These are phyloP conservation scores for Atopsyche davidsoni DNA, from an alignment of 1,140 invertebrate genomes.

Conservation along the genomic window DNA sequence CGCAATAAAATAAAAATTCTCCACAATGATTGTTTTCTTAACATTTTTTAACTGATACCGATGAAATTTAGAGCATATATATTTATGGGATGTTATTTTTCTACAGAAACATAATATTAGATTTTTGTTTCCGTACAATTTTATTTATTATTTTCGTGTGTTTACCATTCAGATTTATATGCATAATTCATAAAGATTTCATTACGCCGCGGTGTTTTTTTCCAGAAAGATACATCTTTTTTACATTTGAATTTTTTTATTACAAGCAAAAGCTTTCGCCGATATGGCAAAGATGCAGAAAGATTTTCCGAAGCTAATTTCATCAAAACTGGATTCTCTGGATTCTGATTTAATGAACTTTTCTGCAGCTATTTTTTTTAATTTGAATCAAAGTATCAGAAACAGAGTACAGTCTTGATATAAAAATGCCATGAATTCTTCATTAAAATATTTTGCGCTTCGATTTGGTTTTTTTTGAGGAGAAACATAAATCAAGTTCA, in stretches of 20 bases:
- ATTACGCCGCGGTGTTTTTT: neutral
- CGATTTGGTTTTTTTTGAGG: no score
- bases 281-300: constrained; percentile 10
- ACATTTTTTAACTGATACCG: no score
- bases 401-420: constrained; percentile 11
- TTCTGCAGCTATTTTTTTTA: constrained; percentile 8
- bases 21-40: no score
- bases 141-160: constrained; percentile 1
- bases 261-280: constrained; percentile 18
- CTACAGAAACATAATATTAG: neutral
- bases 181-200: constrained; percentile 13
- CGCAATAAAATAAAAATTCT: no score
- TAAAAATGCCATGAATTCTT: no score
- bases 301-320: neutral
- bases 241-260: constrained; percentile 18
- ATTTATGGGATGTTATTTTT: neutral
- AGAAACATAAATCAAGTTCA: no score
- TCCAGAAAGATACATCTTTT: no score
- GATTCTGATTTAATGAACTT: constrained; percentile 26
- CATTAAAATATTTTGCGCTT: no score
- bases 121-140: no score
- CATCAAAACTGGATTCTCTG: no score
- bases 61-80: no score
- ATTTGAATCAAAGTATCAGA: neutral
- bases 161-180: neutral